These are phyloP conservation scores for Erinaceus europaeus DNA, from an alignment of 2,113 vertebrate species.

Conservation along the genomic window DNA sequence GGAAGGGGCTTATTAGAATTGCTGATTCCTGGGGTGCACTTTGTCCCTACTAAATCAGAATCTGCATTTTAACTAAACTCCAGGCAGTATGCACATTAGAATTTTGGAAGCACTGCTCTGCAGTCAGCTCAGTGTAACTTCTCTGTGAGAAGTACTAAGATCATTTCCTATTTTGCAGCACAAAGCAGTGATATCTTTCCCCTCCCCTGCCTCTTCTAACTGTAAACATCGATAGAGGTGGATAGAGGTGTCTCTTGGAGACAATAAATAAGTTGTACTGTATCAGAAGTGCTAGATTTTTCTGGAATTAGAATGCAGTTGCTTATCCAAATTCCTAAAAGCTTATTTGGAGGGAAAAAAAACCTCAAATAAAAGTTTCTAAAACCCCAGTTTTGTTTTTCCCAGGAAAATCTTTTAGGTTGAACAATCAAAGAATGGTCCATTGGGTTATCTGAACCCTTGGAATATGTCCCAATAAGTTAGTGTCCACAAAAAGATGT, in stretches of 20 bases:
- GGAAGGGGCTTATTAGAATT: neutral
- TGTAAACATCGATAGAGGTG: neutral
- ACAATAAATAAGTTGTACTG: neutral
- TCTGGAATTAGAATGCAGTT: neutral
- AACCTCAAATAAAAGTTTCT: neutral
- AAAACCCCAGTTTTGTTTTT: neutral
- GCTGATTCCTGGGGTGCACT: neutral
- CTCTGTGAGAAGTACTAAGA: neutral
- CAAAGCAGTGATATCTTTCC: neutral
- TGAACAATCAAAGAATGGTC: constrained; percentile 3
- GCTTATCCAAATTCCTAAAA: constrained; percentile 13
- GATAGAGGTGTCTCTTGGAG: neutral
- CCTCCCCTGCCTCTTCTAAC: neutral
- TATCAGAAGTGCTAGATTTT: neutral
- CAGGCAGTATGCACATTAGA: no score
- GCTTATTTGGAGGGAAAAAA: neutral
- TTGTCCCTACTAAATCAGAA: neutral
- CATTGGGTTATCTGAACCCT: neutral
- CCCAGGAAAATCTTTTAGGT: neutral
- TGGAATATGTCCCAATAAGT: constrained; percentile 9
- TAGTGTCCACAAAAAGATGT: neutral
- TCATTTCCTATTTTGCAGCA: neutral
- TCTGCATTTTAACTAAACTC: neutral
- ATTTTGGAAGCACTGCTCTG: neutral
- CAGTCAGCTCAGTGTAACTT: neutral